These are phyloP conservation scores for Gymnocephalus cernua DNA, from an alignment of 2,113 vertebrate genomes.

Conservation along the genomic window DNA sequence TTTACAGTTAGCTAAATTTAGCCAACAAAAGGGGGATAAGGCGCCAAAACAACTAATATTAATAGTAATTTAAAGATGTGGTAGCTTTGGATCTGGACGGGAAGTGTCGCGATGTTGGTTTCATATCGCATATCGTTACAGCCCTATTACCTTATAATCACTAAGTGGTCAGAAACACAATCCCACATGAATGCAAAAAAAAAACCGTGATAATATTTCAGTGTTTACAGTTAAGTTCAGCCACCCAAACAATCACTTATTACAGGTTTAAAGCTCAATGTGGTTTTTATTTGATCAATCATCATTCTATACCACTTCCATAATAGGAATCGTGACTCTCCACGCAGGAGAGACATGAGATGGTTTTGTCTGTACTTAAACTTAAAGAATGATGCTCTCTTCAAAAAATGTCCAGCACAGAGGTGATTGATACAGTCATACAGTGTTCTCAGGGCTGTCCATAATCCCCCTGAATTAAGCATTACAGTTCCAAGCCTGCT, in stretches of 20 bases:
- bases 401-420: slow-evolving; percentile 14
- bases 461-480: slow-evolving; percentile 22
- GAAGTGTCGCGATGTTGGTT: too few species aligned
- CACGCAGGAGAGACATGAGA: not conserved
- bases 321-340: not conserved
- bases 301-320: not conserved
- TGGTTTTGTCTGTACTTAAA: not conserved
- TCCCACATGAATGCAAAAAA: too few species aligned
- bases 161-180: not conserved
- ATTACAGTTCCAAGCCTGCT: slow-evolving; percentile 25
- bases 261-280: not conserved
- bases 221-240: not conserved
- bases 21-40: too few species aligned
- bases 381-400: slow-evolving; percentile 15
- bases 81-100: too few species aligned
- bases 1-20: too few species aligned
- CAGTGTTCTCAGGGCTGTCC: slow-evolving; percentile 10
- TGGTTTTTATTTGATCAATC: not conserved
- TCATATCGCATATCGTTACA: too few species aligned
- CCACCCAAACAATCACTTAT: not conserved
- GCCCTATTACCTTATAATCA: too few species aligned
- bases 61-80: too few species aligned
- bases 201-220: not conserved
- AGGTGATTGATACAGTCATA: slow-evolving; percentile 34
- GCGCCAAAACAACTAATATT: too few species aligned